These are phyloP conservation scores for Cheumatopsyche charites DNA, from an alignment of 1,140 invertebrate genomes.

Conservation along the genomic window DNA sequence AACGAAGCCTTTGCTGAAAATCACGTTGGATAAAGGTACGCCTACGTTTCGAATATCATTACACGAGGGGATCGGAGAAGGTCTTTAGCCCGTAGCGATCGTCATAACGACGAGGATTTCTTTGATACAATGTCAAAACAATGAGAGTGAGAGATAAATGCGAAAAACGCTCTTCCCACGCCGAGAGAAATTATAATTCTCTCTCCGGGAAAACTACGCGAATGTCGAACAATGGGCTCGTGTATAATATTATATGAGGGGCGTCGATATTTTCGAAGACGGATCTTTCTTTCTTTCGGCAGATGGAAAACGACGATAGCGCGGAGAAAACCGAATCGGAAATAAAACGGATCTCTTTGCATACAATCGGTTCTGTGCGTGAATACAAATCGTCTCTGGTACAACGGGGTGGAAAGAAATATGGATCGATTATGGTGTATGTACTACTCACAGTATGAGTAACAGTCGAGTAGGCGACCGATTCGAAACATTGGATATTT, in stretches of 20 bases:
- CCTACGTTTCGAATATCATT: constrained; percentile 9
- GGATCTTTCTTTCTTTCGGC: background rate
- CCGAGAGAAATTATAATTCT: constrained; percentile 16
- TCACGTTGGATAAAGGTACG: background rate
- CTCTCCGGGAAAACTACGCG: background rate
- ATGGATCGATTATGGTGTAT: too few relatives aligned
- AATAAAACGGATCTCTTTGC: constrained; percentile 2
- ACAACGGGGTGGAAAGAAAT: too few relatives aligned
- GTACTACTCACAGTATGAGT: too few relatives aligned
- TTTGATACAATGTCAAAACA: constrained; percentile 27
- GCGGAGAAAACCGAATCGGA: background rate
- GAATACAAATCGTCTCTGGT: background rate
- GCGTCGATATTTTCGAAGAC: constrained; percentile 11
- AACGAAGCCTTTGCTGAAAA: background rate
- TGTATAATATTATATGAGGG: too few relatives aligned
- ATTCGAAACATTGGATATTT: too few relatives aligned
- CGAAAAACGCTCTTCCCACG: constrained; percentile 9
- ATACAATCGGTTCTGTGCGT: background rate
- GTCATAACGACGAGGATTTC: constrained; percentile 17
- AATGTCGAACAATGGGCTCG: constrained; percentile 21
- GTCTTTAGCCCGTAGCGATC: background rate
- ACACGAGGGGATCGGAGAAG: background rate
- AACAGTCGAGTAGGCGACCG: too few relatives aligned
- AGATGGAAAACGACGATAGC: constrained; percentile 3
- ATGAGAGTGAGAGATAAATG: background rate